These are phyloP conservation scores for Chaetodon trifascialis DNA, from an alignment of 2,113 vertebrate genomes.

Conservation along the genomic window DNA sequence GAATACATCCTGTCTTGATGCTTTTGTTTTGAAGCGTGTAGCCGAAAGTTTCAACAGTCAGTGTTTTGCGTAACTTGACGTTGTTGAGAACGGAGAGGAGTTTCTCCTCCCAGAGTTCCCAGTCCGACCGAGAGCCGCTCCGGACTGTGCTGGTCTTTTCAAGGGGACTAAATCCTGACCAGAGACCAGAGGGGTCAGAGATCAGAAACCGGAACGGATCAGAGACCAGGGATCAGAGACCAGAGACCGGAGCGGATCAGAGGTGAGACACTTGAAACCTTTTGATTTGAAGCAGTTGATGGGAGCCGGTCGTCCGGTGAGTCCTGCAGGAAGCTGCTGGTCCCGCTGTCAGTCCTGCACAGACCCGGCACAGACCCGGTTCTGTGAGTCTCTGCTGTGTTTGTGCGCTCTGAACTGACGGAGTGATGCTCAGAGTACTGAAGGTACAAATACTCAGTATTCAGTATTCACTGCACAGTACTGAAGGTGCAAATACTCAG, in stretches of 20 bases:
- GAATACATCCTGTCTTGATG: fast-evolving
- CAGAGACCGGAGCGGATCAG: no score
- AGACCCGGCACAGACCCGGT: no score
- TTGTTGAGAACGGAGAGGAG: background rate
- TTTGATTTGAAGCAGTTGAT: background rate
- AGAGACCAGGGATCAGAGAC: no score
- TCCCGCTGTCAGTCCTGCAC: background rate
- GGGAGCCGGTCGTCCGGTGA: background rate
- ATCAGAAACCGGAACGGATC: background rate
- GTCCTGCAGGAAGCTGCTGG: constrained; percentile 21
- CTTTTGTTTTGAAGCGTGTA: constrained; percentile 22
- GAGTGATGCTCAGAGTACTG: background rate
- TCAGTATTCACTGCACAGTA: no score
- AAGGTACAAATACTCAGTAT: no score
- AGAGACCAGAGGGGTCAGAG: no score
- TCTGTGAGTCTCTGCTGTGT: background rate
- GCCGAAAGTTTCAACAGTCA: background rate
- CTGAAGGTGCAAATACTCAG: no score
- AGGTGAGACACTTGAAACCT: constrained; percentile 43
- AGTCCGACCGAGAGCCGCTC: background rate
- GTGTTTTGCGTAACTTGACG: background rate
- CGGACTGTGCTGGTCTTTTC: background rate
- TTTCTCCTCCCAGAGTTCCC: constrained; percentile 30
- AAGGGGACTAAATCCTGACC: background rate
- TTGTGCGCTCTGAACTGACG: background rate